Conservation (phyloP, 1,140 invertebrate genomes). For the Eulimnadia texana region DNA sequence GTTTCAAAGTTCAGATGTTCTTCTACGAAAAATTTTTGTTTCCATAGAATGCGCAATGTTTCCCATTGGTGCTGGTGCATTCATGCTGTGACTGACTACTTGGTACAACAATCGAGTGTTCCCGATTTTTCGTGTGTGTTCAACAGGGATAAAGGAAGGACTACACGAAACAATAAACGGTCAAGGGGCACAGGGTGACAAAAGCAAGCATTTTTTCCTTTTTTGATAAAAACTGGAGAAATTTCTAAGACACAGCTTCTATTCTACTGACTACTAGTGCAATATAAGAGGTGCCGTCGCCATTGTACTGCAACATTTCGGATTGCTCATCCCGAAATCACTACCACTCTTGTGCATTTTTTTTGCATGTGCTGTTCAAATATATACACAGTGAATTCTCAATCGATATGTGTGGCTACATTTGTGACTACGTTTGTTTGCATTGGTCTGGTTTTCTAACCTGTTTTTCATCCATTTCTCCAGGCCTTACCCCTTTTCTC, state of each 20-base stretch:
- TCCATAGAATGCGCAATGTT: not conserved
- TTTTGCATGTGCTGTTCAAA: not conserved
- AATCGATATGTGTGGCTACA: not conserved
- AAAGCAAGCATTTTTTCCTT: too few relatives aligned
- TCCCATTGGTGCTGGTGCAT: not conserved
- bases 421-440: not conserved
- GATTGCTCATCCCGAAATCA: too few relatives aligned
- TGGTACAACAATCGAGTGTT: not conserved
- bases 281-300: too few relatives aligned
- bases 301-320: too few relatives aligned
- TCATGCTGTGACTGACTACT: not conserved
- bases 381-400: too few relatives aligned
- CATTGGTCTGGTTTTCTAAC: constrained; percentile 26
- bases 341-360: not conserved
- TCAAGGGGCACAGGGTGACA: too few relatives aligned
- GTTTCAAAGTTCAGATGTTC: not conserved
- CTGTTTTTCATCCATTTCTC: constrained; percentile 33
- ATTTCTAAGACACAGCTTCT: too few relatives aligned
- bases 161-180: not conserved
- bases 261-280: too few relatives aligned
- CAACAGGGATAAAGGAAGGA: not conserved
- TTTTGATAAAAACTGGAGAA: too few relatives aligned
- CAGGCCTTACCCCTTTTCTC: constrained; percentile 32
- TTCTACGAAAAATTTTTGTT: not conserved
- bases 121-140: not conserved